Evolutionary conservation across 2,113 vertebrate genomes (phyloP).

Genomic region (Hydrochoerus hydrochaeris): DNA sequence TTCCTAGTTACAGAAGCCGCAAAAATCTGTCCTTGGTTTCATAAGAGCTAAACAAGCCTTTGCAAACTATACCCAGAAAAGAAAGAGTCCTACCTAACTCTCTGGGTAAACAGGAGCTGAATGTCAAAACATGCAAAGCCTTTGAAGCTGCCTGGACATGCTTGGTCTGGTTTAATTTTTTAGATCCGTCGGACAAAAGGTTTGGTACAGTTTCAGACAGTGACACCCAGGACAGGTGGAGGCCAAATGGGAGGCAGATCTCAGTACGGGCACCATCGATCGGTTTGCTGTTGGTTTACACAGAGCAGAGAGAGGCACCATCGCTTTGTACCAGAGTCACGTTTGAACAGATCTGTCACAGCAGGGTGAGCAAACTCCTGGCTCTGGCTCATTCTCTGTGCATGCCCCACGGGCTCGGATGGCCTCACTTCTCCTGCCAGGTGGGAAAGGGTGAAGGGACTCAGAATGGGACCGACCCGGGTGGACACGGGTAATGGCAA

Average conservation of each 20-base stretch:
- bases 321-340: too few relatives aligned
- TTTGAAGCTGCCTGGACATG: neutral
- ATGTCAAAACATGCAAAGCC: neutral
- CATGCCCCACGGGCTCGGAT: accelerated
- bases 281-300: neutral
- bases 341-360: neutral
- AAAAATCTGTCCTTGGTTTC: neutral
- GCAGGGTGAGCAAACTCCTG: neutral
- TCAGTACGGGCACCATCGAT: neutral
- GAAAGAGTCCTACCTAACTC: neutral
- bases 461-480: neutral
- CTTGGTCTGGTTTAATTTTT: neutral
- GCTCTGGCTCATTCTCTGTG: neutral
- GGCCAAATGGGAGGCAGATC: neutral
- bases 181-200: neutral
- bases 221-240: neutral
- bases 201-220: neutral
- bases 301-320: neutral
- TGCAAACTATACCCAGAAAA: neutral
- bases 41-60: conserved; percentile 7
- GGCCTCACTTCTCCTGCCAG: neutral
- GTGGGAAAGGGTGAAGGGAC: neutral
- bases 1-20: neutral
- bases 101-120: neutral
- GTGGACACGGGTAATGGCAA: neutral